phyloP scores from a whole-genome alignment of 2,113 vertebrate species.

The Pyxicephalus adspersus region DNA sequence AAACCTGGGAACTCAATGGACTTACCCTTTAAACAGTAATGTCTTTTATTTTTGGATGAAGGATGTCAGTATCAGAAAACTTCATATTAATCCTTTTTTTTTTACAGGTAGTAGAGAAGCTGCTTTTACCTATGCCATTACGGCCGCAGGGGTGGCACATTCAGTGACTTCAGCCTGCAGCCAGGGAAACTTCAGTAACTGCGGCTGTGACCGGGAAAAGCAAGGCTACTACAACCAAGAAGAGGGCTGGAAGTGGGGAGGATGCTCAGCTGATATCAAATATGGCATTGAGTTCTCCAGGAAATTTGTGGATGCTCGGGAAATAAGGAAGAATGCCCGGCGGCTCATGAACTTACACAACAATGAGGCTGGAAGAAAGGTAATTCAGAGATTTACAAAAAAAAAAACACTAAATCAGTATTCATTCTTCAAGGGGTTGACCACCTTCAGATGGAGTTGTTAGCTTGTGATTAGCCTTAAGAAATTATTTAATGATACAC shows the following conservation, averaged over 20 bases:
- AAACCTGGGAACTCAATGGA: too few species aligned
- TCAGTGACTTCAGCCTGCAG: slow-evolving; percentile 94
- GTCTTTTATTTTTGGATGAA: too few species aligned
- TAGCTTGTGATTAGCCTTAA: too few species aligned
- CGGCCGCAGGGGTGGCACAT: slow-evolving; percentile 92
- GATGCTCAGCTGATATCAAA: slow-evolving; percentile 95
- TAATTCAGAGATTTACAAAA: slow-evolving; percentile 65
- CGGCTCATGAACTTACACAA: slow-evolving; percentile 99
- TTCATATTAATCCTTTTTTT: slow-evolving; percentile 56
- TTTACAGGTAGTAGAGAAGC: slow-evolving; percentile 93
- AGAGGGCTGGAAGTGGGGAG: slow-evolving; percentile 99
- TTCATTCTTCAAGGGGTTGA: too few species aligned
- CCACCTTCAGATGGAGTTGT: too few species aligned
- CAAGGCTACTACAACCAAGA: slow-evolving; percentile 96
- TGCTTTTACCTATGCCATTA: slow-evolving; percentile 97
- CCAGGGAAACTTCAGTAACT: slow-evolving; percentile 97
- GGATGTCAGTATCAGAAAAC: too few species aligned
- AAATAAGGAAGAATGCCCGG: slow-evolving; percentile 95
- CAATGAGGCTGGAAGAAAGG: slow-evolving; percentile 98
- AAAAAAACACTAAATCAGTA: too few species aligned
- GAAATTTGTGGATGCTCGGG: slow-evolving; percentile 94
- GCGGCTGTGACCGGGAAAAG: slow-evolving; percentile 96
- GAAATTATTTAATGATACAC: too few species aligned
- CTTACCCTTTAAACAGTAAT: too few species aligned
- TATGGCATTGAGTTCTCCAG: slow-evolving; percentile 97